Evolutionary conservation across 2,113 vertebrate genomes (phyloP).

Genomic region (Mungos mungo): DNA sequence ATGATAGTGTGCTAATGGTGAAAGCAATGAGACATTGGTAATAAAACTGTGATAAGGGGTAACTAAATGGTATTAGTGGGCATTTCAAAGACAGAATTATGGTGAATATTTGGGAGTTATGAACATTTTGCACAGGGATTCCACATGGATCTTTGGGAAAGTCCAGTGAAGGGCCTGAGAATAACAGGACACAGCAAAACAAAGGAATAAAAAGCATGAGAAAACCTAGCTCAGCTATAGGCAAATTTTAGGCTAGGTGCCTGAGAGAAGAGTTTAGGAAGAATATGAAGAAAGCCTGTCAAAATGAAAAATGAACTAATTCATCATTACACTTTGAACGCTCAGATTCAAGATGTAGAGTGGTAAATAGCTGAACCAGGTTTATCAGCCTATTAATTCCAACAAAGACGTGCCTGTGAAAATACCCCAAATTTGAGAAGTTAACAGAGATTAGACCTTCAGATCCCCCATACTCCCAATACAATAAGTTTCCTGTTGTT

Average conservation of each 20-base stretch:
- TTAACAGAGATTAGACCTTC: background rate
- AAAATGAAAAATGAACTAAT: slow-evolving; percentile 69
- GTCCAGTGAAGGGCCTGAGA: background rate
- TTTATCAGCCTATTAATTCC: background rate
- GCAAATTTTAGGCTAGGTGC: slow-evolving; percentile 12
- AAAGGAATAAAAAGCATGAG: background rate
- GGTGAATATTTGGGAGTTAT: background rate
- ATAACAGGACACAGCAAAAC: background rate
- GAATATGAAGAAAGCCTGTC: slow-evolving; percentile 55
- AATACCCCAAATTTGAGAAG: background rate
- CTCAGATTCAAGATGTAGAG: background rate
- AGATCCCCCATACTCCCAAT: background rate
- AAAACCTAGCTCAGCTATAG: slow-evolving; percentile 6
- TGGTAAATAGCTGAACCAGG: background rate
- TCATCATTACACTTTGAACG: slow-evolving; percentile 12
- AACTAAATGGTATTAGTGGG: background rate
- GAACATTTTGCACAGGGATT: background rate
- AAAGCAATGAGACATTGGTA: background rate
- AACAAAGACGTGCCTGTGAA: background rate
- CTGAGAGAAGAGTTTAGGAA: slow-evolving; percentile 16
- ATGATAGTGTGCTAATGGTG: background rate
- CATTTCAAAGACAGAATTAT: background rate
- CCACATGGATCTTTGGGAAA: background rate
- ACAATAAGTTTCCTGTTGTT: background rate
- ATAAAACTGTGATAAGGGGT: background rate